A percentile compares a stretch with the other conserved stretches of the same genome.
These are phyloP conservation scores for Cosmia pyralina DNA, from an alignment of 2,888 invertebrate genomes.

Conservation along the genomic window DNA sequence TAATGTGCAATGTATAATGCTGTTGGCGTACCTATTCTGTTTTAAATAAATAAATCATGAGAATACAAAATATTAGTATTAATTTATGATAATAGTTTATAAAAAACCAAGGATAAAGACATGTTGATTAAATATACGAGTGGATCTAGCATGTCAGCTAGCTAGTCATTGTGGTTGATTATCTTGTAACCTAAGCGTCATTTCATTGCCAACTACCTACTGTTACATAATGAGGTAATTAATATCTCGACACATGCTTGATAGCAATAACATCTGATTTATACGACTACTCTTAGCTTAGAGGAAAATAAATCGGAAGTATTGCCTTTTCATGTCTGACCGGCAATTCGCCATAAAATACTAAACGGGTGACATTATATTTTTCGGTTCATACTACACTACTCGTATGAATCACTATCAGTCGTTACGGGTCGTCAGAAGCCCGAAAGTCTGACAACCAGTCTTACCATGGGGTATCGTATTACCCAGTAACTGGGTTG, in stretches of 20 bases:
- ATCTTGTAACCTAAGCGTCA: neutral
- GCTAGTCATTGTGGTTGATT: constrained; percentile 7
- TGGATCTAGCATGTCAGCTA: neutral
- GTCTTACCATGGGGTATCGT: too few species aligned
- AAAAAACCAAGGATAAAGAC: neutral
- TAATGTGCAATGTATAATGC: too few species aligned
- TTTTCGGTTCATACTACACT: neutral
- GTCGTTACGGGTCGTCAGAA: too few species aligned
- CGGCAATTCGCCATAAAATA: neutral
- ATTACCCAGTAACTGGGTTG: too few species aligned
- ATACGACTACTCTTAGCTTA: neutral
- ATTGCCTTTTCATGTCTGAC: neutral
- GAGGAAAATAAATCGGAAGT: neutral
- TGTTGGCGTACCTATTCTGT: too few species aligned
- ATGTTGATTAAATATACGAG: neutral
- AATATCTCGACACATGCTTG: constrained; percentile 13
- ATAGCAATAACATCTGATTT: neutral
- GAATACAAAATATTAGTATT: neutral
- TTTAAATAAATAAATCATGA: too few species aligned
- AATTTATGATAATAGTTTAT: neutral
- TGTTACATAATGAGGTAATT: constrained; percentile 18
- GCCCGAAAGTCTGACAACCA: too few species aligned
- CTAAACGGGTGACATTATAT: neutral
- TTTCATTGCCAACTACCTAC: constrained; percentile 20
- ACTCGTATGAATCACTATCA: neutral